Evolutionary conservation across 2,113 vertebrate genomes (phyloP), one percentile per base, ranked within the genome.

Genomic region (Rallus limicola): DNA sequence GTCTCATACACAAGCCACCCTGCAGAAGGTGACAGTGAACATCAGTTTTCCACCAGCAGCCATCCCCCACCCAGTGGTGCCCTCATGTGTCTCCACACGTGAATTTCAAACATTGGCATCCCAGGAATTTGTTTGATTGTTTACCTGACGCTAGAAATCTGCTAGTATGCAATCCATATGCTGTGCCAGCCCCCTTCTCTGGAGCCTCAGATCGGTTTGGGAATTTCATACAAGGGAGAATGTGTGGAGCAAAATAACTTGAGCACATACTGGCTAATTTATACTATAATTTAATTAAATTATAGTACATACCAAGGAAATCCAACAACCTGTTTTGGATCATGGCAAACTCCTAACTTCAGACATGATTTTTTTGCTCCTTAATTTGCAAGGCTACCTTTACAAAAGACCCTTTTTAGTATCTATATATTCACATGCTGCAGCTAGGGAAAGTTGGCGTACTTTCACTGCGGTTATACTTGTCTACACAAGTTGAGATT

Each of bases 61-160:
- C 86, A 26, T 80, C 79, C 75, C 79, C 31, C 92, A 1, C 86
- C 90, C 91, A 95, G 88, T 88, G 72, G 95, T 95, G 95, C 95
- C 96, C 88, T 86, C 94, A 33, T 71, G 94, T 86, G 95, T 96
- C 91, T 86, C 77, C 80, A 38, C 72, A 33, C 9, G 16, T 91
- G 64, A 92, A 97, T 84, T 90, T 96, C 94, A 94, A 82, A 91
- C 56, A 1, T 1, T 18, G 42, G 52, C 69, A 82, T 95, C 71
- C 79, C 70, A 48, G 67, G 71, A 72, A 76, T 80, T 84, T 10
- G 10, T 59, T 56, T 0, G 1, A 9, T 3, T 86, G 86, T 19
- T n/a, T 26, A 25, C 0, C 2, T 14, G 56, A 31, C 15, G 5
- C 28, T 19, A 25, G 65, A 71, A 77, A 68, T 36, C 6, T 20